A percentile compares a stretch with the other conserved stretches of the same genome.
These are phyloP conservation scores for Trichacis sp. DNA, from an alignment of 2,888 invertebrate genomes.

Conservation along the genomic window DNA sequence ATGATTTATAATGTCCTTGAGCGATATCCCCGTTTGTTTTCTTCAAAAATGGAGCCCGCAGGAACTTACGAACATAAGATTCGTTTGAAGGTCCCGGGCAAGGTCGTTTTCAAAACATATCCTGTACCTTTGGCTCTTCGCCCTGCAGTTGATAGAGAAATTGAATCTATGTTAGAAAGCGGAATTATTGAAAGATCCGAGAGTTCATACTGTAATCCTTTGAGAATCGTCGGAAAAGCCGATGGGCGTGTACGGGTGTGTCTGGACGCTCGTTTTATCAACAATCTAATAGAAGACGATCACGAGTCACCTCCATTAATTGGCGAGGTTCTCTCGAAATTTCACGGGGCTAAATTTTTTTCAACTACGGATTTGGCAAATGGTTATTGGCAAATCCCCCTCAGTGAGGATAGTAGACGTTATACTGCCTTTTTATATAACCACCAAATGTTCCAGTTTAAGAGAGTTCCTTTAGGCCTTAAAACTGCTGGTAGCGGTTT, in stretches of 20 bases:
- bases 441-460: constrained; percentile 36
- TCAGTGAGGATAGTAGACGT: constrained; percentile 12
- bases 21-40: too few relatives aligned
- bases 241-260: constrained; percentile 52
- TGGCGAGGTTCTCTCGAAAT: constrained; percentile 38
- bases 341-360: constrained; percentile 34
- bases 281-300: constrained; percentile 51
- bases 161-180: constrained; percentile 46
- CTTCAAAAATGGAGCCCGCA: constrained; percentile 35
- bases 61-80: constrained; percentile 45
- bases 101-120: constrained; percentile 1
- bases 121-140: constrained; percentile 37
- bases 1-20: too few relatives aligned
- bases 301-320: constrained; percentile 46
- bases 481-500: constrained; percentile 50
- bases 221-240: constrained; percentile 50
- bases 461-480: constrained; percentile 51
- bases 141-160: constrained; percentile 40
- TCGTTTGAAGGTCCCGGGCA: constrained; percentile 41
- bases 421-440: constrained; percentile 34
- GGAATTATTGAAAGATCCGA: constrained; percentile 50
- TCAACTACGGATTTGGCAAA: constrained; percentile 38
- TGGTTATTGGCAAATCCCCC: constrained; percentile 38
- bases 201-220: constrained; percentile 50
- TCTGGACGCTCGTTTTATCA: constrained; percentile 54